Conservation (phyloP, 2,113 vertebrate species). For the Megaleporinus macrocephalus region DNA sequence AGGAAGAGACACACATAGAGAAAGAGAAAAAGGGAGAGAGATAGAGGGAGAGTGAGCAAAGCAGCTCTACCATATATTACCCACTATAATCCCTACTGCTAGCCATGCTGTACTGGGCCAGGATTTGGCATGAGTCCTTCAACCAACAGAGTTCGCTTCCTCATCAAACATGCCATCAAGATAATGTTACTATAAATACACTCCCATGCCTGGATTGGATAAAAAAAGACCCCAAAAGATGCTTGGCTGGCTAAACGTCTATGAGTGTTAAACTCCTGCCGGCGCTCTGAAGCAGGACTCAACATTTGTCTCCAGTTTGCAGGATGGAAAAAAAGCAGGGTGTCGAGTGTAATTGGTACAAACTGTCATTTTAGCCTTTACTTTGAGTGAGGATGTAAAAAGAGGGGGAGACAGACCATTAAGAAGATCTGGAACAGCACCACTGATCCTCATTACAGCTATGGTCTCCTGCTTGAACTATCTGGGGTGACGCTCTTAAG, state of each 20-base stretch:
- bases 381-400: conserved; percentile 48
- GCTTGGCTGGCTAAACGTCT: not conserved
- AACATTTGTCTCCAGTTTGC: not conserved
- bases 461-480: conserved; percentile 51
- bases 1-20: no score
- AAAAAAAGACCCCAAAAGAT: not conserved
- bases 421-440: conserved; percentile 53
- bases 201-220: not conserved
- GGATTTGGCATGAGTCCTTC: not conserved
- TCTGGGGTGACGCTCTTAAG: conserved; percentile 17
- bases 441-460: conserved; percentile 62
- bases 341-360: conserved; percentile 43
- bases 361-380: conserved; percentile 44
- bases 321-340: conserved; percentile 21
- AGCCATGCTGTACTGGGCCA: not conserved
- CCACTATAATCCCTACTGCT: not conserved
- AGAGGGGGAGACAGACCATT: conserved; percentile 59
- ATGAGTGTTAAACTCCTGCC: not conserved
- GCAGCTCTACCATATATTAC: not conserved
- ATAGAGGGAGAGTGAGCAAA: not conserved
- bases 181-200: not conserved
- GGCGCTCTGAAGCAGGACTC: not conserved
- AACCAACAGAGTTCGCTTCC: not conserved
- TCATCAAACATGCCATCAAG: not conserved
- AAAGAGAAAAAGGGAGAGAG: not conserved